Percentiles rank a stretch among this genome's conserved stretches.
Evolutionary conservation across 1,140 invertebrate genomes (phyloP).

Genomic region (Hyposmocoma kahamanoa): DNA sequence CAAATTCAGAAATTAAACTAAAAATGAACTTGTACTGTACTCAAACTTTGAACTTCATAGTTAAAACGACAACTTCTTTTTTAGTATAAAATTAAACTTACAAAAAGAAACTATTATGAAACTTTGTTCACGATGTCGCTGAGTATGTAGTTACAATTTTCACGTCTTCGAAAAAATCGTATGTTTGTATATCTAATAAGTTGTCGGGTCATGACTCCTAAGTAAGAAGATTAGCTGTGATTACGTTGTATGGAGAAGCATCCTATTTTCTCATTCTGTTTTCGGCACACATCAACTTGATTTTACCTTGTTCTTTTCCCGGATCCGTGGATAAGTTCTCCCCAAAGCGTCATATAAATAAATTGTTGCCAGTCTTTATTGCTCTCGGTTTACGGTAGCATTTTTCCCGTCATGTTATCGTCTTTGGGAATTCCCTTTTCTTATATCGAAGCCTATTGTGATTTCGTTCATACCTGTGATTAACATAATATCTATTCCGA

Average conservation of each 20-base stretch:
- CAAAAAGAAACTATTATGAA: too few relatives aligned
- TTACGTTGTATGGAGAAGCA: constrained; percentile 31
- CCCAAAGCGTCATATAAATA: constrained; percentile 67
- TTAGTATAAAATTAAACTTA: too few relatives aligned
- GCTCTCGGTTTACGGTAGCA: constrained; percentile 43
- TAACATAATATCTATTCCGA: constrained; percentile 39
- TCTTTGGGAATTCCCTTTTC: constrained; percentile 43
- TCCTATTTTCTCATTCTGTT: constrained; percentile 36
- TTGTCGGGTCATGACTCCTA: constrained; percentile 19
- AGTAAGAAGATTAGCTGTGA: constrained; percentile 32
- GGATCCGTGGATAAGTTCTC: constrained; percentile 56
- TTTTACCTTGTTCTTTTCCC: constrained; percentile 49
- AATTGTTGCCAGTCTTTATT: constrained; percentile 67
- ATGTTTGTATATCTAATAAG: too few relatives aligned
- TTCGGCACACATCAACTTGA: constrained; percentile 56
- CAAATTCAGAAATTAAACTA: too few relatives aligned
- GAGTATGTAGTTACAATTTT: too few relatives aligned
- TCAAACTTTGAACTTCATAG: too few relatives aligned
- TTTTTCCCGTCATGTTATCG: constrained; percentile 54
- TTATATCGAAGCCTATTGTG: constrained; percentile 49
- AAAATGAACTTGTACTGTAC: too few relatives aligned
- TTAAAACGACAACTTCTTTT: too few relatives aligned
- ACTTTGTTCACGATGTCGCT: too few relatives aligned
- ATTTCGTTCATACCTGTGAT: constrained; percentile 45
- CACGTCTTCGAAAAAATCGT: too few relatives aligned